Evolutionary conservation across 2,113 vertebrate species (phyloP), one percentile per base, ranked within the genome.

Genomic region (Rhinogobius similis): DNA sequence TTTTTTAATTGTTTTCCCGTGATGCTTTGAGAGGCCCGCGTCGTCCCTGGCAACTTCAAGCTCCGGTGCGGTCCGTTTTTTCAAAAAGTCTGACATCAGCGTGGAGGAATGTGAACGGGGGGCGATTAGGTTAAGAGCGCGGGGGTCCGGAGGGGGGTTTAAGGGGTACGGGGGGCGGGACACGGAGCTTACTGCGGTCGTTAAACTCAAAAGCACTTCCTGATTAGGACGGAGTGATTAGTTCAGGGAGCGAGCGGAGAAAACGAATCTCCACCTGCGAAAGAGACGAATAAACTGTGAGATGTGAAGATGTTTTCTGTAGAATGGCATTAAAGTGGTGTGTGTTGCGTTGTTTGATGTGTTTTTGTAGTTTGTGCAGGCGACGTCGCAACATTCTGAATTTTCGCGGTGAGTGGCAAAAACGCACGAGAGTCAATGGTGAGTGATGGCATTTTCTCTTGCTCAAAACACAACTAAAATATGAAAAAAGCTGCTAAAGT

Each of bases 1-100:
- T 94, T 93, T 96, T 95, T 85, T 96, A 96, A 98, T 98, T 97
- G 95, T 97, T 98, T 96, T 95, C 95, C 95, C 97, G 96, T 95
- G 94, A 95, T 95, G 95, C 95, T 97, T 96, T 94, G 95, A 90
- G 93, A 91, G 93, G 94, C 94, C 96, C 94, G 93, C 94, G 94
- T 95, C 88, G 58, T 36, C 29, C 58, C 93, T 94, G 94, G 96
- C 95, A 97, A 98, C 94, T 59, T 59, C 56, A 81, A 59, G 67
- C 62, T 65, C 65, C 23, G 66, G 52, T 5, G 92, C 82, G 44
- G 74, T 94, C 97, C 92, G 94, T 20, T 46, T 46, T n/a, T 10
- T n/a, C 91, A 81, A 72, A 26, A 89, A 63, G 95, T 94, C 96
- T 98, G 89, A 97, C 96, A 94, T 99, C 97, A 98, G 94, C 88